These are phyloP conservation scores for Propithecus deckenii DNA, from an alignment of 2,797 vertebrate species.

Conservation along the genomic window DNA sequence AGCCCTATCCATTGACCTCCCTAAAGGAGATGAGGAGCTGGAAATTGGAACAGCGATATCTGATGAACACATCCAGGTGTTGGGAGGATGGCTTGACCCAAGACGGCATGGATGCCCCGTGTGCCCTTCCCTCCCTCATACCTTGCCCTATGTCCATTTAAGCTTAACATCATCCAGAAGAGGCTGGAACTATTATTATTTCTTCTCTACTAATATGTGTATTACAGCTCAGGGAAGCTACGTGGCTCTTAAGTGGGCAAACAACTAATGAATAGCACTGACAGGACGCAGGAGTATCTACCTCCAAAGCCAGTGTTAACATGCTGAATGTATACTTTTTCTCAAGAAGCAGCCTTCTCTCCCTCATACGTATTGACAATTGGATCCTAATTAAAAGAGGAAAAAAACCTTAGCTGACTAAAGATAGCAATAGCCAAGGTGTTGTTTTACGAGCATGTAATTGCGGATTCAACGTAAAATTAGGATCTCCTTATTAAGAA, in stretches of 20 bases:
- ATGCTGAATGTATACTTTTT: background rate
- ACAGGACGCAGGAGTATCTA: background rate
- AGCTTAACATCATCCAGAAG: background rate
- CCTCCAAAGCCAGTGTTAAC: background rate
- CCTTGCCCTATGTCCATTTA: background rate
- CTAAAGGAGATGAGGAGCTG: background rate
- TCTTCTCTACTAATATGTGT: background rate
- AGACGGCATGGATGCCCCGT: background rate
- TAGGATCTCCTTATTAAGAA: background rate
- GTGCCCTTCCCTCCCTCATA: rapidly evolving
- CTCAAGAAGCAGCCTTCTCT: background rate
- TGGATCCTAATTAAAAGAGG: background rate
- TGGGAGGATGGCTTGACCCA: background rate
- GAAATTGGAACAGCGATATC: background rate
- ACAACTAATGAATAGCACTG: background rate
- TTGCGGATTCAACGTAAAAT: background rate
- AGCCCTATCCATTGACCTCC: background rate
- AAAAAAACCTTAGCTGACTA: background rate
- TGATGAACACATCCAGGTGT: background rate
- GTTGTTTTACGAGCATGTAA: background rate
- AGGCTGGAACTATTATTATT: background rate
- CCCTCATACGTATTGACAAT: background rate
- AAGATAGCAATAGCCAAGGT: background rate
- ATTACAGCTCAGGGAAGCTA: background rate
- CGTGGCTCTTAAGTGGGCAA: background rate